Conservation (phyloP, 1,140 invertebrate species). For the Euura lappo region DNA sequence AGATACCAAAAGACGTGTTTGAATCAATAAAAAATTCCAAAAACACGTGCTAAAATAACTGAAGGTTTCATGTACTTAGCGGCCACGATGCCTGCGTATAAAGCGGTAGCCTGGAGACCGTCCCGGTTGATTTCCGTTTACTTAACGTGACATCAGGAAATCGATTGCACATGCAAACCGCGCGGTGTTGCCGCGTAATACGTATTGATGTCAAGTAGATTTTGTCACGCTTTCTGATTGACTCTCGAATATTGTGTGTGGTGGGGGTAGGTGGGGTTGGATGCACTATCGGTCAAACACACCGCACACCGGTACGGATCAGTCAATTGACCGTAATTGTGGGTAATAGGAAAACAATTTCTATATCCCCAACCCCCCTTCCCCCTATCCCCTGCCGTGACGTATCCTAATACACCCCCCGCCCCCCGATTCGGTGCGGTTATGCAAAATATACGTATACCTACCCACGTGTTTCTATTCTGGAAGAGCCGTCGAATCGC, state of each 20-base stretch:
- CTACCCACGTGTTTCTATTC: too few species aligned
- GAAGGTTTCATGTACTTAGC: too few species aligned
- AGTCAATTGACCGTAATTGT: slow-evolving; percentile 1
- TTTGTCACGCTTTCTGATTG: slow-evolving; percentile 2
- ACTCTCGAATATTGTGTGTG: background rate
- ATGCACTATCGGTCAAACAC: too few species aligned
- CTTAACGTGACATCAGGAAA: background rate
- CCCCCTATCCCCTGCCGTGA: too few species aligned
- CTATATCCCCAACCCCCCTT: background rate
- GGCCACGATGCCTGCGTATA: too few species aligned
- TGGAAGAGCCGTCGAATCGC: too few species aligned
- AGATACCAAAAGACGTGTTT: too few species aligned
- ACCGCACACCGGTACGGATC: too few species aligned
- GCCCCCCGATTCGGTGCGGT: background rate
- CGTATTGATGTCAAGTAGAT: slow-evolving; percentile 5
- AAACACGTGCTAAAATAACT: too few species aligned
- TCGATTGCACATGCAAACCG: background rate
- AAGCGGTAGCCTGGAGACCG: too few species aligned
- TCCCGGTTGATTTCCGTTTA: slow-evolving; percentile 4
- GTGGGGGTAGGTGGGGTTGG: background rate
- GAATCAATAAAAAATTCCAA: too few species aligned
- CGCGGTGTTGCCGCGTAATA: background rate
- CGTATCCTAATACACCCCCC: too few species aligned
- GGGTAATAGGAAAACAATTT: slow-evolving; percentile 6
- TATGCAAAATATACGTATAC: background rate